A percentile compares a stretch with the other conserved stretches of the same genome.
These are phyloP conservation scores for Parnassius orleans DNA, from an alignment of 2,888 invertebrate genomes.

Conservation along the genomic window DNA sequence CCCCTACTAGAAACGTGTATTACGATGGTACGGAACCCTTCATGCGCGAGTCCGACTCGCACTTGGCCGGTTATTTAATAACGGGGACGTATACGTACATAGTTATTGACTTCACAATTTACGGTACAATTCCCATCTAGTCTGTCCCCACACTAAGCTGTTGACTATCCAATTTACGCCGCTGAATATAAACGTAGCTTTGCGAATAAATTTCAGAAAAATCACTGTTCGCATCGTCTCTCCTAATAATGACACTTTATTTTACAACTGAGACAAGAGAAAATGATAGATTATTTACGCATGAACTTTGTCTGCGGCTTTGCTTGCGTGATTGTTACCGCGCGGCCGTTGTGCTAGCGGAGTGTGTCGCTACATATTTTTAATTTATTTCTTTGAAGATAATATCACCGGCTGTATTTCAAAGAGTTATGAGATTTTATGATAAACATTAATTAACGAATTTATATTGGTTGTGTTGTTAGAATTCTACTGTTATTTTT, in stretches of 20 bases:
- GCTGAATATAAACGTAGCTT: conserved; percentile 2
- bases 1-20: no score
- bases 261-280: conserved; percentile 1
- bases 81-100: no score
- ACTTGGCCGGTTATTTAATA: no score
- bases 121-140: background rate
- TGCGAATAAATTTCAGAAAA: conserved; percentile 14
- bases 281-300: conserved; percentile 7
- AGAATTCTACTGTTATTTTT: no score
- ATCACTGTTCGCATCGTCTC: background rate
- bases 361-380: conserved; percentile 14
- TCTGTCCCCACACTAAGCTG: background rate
- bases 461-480: background rate
- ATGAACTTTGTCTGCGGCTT: conserved; percentile 5
- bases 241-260: conserved; percentile 7
- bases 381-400: background rate
- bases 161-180: background rate
- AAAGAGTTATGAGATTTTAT: background rate
- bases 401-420: background rate
- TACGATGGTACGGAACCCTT: no score
- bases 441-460: no score
- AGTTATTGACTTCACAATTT: background rate
- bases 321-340: background rate
- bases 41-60: no score
- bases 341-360: background rate